These are phyloP conservation scores for Procambarus clarkii DNA, from an alignment of 1,140 invertebrate genomes.

Conservation along the genomic window DNA sequence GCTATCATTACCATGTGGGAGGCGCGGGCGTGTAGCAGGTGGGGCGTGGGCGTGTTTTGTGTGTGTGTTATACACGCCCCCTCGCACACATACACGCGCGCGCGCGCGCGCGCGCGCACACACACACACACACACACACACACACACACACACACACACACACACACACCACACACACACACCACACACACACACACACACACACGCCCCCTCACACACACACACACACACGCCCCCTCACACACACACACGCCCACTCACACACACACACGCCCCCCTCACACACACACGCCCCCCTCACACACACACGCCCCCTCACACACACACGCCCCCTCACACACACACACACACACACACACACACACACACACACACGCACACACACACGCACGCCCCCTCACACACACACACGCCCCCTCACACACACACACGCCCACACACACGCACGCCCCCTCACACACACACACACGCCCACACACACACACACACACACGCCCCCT, in stretches of 20 bases:
- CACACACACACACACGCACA: too few relatives aligned
- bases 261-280: background rate
- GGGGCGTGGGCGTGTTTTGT: background rate
- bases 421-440: background rate
- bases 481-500: background rate
- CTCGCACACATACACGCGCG: background rate
- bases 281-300: too few relatives aligned
- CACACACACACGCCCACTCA: background rate
- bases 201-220: background rate
- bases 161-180: background rate
- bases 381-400: too few relatives aligned
- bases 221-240: too few relatives aligned
- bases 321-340: background rate
- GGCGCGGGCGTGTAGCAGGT: background rate
- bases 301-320: too few relatives aligned
- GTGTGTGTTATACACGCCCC: background rate
- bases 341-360: background rate
- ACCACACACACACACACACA: background rate
- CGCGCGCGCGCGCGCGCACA: constrained; percentile 5
- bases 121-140: too few relatives aligned
- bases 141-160: too few relatives aligned
- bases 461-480: too few relatives aligned
- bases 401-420: background rate
- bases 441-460: too few relatives aligned
- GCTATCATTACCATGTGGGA: background rate